Conservation (phyloP, 1,140 invertebrate genomes). For the Lepidurus couesii region DNA sequence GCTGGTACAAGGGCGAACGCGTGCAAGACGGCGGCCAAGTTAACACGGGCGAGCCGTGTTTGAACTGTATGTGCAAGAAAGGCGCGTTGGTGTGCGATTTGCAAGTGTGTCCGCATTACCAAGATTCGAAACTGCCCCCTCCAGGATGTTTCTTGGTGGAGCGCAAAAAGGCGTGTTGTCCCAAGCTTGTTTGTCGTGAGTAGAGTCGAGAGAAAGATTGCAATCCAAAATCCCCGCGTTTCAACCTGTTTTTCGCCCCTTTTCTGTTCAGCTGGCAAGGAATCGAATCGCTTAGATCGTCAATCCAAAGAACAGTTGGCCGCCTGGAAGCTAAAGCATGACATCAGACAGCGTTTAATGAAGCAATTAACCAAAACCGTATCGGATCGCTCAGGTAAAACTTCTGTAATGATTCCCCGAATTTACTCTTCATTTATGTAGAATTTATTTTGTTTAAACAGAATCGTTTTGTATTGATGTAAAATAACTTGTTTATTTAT, state of each 20-base stretch:
- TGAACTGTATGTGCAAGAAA: slow-evolving; percentile 65
- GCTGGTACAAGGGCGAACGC: slow-evolving; percentile 41
- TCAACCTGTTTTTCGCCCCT: slow-evolving; percentile 5
- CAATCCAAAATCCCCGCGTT: not conserved
- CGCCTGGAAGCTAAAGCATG: slow-evolving; percentile 28
- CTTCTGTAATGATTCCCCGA: slow-evolving; percentile 12
- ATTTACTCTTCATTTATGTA: not conserved
- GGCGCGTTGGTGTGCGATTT: slow-evolving; percentile 67
- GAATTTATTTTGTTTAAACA: not conserved
- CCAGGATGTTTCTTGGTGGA: slow-evolving; percentile 62
- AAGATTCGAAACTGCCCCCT: slow-evolving; percentile 57
- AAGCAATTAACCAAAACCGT: slow-evolving; percentile 30
- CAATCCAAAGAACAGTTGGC: slow-evolving; percentile 30
- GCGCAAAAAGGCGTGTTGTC: slow-evolving; percentile 62
- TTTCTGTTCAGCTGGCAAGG: slow-evolving; percentile 5
- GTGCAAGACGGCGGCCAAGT: slow-evolving; percentile 47
- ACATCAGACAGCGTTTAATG: slow-evolving; percentile 25
- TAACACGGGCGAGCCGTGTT: slow-evolving; percentile 63
- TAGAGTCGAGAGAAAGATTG: not conserved
- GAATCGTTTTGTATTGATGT: not conserved
- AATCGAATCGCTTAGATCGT: slow-evolving; percentile 34
- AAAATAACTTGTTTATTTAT: too few relatives aligned
- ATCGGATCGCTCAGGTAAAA: slow-evolving; percentile 32
- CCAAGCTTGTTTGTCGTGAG: slow-evolving; percentile 63
- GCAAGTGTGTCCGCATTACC: slow-evolving; percentile 64